Percentiles rank a stretch among this genome's conserved stretches.
Conservation (phyloP, 1,140 invertebrate genomes). For the Sarcophaga peregrina region DNA sequence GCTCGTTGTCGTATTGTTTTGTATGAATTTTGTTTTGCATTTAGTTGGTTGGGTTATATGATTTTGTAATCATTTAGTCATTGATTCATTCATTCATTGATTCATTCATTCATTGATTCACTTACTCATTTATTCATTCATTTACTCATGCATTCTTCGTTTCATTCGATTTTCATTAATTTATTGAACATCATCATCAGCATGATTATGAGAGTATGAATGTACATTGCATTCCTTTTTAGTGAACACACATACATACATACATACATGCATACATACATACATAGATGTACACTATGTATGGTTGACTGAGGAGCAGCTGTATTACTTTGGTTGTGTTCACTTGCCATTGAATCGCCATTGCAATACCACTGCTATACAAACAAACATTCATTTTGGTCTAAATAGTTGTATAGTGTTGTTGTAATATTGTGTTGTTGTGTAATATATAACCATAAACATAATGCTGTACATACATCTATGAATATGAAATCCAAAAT, state of each 20-base stretch:
- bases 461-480: not conserved
- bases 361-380: not conserved
- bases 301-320: too few relatives aligned
- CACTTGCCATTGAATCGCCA: not conserved
- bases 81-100: not conserved
- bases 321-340: too few relatives aligned
- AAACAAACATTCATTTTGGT: not conserved
- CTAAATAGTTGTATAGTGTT: not conserved
- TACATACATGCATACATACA: not conserved
- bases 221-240: not conserved
- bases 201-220: not conserved
- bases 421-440: not conserved
- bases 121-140: not conserved
- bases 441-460: not conserved
- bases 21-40: not conserved
- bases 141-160: not conserved
- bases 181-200: constrained; percentile 4
- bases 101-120: not conserved
- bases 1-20: not conserved
- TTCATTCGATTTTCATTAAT: constrained; percentile 1
- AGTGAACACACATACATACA: not conserved
- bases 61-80: not conserved
- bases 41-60: not conserved
- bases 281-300: not conserved
- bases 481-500: not conserved